These are phyloP conservation scores for Nannospalax galili DNA, from an alignment of 2,113 vertebrate genomes.

Conservation along the genomic window DNA sequence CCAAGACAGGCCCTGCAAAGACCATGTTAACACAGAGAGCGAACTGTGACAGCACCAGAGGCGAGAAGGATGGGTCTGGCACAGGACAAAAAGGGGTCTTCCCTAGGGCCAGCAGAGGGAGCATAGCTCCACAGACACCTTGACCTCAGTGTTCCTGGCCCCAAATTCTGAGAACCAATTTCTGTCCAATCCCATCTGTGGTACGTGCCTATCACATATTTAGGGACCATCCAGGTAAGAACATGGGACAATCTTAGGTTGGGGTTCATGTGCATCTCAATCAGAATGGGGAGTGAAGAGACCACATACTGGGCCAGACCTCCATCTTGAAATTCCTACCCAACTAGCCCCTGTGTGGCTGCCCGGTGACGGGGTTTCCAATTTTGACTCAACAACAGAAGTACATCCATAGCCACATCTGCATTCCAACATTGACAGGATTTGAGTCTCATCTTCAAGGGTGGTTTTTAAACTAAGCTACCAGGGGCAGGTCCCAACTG, in stretches of 20 bases:
- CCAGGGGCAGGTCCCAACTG: not conserved
- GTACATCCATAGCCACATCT: rapidly evolving
- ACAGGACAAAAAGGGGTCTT: not conserved
- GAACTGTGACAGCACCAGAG: not conserved
- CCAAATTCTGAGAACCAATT: not conserved
- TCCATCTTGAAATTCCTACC: not conserved
- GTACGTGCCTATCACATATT: not conserved
- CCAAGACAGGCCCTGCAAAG: not conserved
- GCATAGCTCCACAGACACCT: not conserved
- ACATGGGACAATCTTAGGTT: too few relatives aligned
- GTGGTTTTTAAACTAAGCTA: not conserved
- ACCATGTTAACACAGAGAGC: rapidly evolving
- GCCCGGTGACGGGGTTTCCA: not conserved
- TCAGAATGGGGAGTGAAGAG: not conserved
- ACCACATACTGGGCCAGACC: not conserved
- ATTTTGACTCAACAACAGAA: not conserved
- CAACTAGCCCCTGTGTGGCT: not conserved
- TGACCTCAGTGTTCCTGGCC: too few relatives aligned
- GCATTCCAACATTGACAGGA: not conserved
- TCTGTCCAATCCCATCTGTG: not conserved
- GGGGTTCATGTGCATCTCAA: not conserved
- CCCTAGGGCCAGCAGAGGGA: not conserved
- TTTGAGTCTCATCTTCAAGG: not conserved
- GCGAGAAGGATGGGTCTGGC: not conserved
- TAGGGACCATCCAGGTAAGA: not conserved